These are phyloP conservation scores for Drosophila macrospina DNA, from an alignment of 2,888 invertebrate genomes.

Conservation along the genomic window DNA sequence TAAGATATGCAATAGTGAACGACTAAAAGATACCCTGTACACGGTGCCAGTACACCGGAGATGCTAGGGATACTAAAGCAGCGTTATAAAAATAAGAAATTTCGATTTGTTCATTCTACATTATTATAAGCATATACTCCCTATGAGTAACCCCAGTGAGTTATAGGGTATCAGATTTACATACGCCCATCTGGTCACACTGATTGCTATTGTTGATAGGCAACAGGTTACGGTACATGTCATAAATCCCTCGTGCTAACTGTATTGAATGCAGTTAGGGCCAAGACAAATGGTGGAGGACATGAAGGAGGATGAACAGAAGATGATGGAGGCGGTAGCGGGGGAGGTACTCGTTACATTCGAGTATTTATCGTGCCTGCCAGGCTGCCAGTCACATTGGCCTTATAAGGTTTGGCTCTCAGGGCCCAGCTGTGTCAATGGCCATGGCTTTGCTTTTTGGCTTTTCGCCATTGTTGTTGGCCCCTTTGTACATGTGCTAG, in stretches of 20 bases:
- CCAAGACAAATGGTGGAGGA: slow-evolving; percentile 28
- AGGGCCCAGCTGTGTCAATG: slow-evolving; percentile 64
- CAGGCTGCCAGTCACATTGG: slow-evolving; percentile 5
- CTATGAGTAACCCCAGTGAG: background rate
- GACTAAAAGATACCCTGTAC: too few species aligned
- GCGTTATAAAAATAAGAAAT: too few species aligned
- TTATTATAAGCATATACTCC: background rate
- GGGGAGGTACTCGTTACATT: slow-evolving; percentile 28
- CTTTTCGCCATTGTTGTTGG: slow-evolving; percentile 6
- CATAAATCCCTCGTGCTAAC: slow-evolving; percentile 59
- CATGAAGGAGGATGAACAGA: background rate
- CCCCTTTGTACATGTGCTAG: slow-evolving; percentile 25
- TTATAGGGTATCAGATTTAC: background rate
- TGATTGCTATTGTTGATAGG: slow-evolving; percentile 30
- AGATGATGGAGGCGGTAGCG: too few species aligned
- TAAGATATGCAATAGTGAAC: too few species aligned
- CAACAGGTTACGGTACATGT: slow-evolving; percentile 41
- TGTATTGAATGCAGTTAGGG: slow-evolving; percentile 50
- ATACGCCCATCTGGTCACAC: slow-evolving; percentile 33
- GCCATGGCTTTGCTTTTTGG: slow-evolving; percentile 33
- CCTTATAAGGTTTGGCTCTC: slow-evolving; percentile 55
- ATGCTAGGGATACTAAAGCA: too few species aligned
- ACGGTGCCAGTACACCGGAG: too few species aligned
- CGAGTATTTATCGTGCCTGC: slow-evolving; percentile 39
- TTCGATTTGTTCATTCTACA: too few species aligned